Conservation (phyloP, 2,888 invertebrate species). For the Macaria notata region DNA sequence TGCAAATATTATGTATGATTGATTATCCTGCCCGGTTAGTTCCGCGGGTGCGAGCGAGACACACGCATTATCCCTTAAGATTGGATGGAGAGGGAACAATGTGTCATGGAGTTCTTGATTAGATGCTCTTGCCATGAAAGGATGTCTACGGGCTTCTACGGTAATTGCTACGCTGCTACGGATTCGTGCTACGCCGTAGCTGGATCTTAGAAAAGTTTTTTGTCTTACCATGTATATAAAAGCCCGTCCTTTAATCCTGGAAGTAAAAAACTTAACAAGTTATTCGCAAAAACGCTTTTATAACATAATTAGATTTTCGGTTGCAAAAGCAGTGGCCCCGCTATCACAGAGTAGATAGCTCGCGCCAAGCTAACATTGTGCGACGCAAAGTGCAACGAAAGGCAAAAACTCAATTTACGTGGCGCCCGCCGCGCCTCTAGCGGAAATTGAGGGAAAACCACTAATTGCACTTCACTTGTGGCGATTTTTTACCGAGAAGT, state of each 20-base stretch:
- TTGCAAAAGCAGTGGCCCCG: too few relatives aligned
- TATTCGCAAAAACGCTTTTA: too few relatives aligned
- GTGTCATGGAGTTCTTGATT: slow-evolving; percentile 10
- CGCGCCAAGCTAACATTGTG: too few relatives aligned
- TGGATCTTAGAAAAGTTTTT: too few relatives aligned
- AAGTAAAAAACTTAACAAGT: too few relatives aligned
- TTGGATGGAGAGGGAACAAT: slow-evolving; percentile 4
- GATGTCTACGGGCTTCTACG: slow-evolving; percentile 2
- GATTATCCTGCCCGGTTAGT: slow-evolving; percentile 26
- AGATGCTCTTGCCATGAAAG: slow-evolving; percentile 3
- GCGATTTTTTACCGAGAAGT: slow-evolving; percentile 1
- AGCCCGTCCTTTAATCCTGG: too few relatives aligned
- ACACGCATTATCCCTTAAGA: neutral
- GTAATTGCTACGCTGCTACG: slow-evolving; percentile 2
- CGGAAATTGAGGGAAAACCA: slow-evolving; percentile 15
- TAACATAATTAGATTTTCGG: too few relatives aligned
- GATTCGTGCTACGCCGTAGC: slow-evolving; percentile 2
- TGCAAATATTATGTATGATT: slow-evolving; percentile 37
- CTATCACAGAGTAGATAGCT: too few relatives aligned
- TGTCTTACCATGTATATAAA: too few relatives aligned
- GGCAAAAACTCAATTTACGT: slow-evolving; percentile 17
- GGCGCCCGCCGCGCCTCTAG: neutral
- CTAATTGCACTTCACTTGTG: slow-evolving; percentile 17
- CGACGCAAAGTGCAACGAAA: slow-evolving; percentile 1
- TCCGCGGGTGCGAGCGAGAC: slow-evolving; percentile 9